Evolutionary conservation across 2,888 invertebrate genomes (phyloP), one percentile per base, ranked within the genome.

Genomic region (Tipula lateralis): DNA sequence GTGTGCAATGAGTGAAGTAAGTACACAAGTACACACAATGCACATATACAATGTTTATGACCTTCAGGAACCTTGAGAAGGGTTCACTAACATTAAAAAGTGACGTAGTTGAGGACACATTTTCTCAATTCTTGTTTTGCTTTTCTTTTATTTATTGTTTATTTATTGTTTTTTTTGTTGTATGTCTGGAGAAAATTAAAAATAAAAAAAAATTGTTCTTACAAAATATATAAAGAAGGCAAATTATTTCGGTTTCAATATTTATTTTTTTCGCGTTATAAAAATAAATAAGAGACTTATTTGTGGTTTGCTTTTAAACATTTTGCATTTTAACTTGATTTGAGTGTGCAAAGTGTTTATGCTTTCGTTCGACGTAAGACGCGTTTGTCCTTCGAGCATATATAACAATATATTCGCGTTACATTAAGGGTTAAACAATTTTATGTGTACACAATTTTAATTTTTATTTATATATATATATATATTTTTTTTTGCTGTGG

Each of bases 1-100:
- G 66, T 66, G 82, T 82, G 82, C 82, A 82, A 30, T 82, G 82
- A 82, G 82, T 29, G 29, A 29, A 82, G 30, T 82, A 82, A 82
- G 82, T 82, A 82, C 82, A 82, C 32, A 29, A 82, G 81, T 82
- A 82, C n/a, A n/a, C n/a, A n/a, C 29, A 82, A 30, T 82, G 82
- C 32, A 30, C 82, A 82, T 82, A 82, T 9, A 82, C 82, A 82
- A 82, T 82, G 82, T 82, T 44, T 84, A 44, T 84, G 84, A 84
- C 84, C 84, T 84, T 84, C 84, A 84, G 44, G 84, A 84, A 84
- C 84, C 84, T 84, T 84, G 84, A 30, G 44, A 44, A 84, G 29
- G 84, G 84, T 84, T 84, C 84, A 84, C 84, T 84, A 84, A 84
- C 84, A 84, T 44, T 50, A 84, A 66, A 24, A 83, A 34, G 30